Conservation (phyloP, 2,113 vertebrate species). For the Myotis brandtii region DNA sequence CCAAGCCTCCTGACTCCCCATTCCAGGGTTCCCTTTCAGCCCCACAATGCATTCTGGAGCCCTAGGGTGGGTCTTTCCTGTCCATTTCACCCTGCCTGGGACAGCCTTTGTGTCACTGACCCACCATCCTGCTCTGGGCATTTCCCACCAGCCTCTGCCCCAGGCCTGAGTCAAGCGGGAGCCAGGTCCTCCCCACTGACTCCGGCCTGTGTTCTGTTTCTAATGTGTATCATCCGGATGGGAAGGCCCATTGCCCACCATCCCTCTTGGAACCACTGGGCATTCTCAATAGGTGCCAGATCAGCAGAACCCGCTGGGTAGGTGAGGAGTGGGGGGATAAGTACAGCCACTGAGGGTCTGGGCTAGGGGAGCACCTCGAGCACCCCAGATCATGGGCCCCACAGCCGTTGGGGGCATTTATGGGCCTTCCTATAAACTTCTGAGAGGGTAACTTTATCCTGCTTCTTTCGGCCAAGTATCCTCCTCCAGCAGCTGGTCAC, state of each 20-base stretch:
- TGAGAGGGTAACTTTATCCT: constrained; percentile 85
- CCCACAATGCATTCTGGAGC: neutral
- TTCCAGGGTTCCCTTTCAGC: neutral
- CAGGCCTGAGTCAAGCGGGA: neutral
- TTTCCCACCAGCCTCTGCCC: constrained; percentile 54
- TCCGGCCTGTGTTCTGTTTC: neutral
- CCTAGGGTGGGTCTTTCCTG: neutral
- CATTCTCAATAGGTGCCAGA: constrained; percentile 52
- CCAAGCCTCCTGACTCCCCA: neutral
- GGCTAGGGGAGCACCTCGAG: constrained; percentile 20
- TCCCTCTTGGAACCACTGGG: constrained; percentile 3
- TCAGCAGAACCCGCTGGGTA: neutral
- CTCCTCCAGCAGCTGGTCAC: constrained; percentile 85
- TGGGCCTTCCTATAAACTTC: constrained; percentile 84
- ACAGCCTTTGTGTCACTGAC: neutral
- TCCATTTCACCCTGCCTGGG: neutral
- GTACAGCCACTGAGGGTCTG: constrained; percentile 5
- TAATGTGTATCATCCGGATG: neutral
- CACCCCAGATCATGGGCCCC: constrained; percentile 60
- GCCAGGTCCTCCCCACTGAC: neutral
- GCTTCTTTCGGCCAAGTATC: constrained; percentile 86
- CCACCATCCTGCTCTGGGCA: neutral
- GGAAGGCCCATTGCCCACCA: constrained; percentile 12
- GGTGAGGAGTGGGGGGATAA: neutral
- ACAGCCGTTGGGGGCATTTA: constrained; percentile 81